Conservation (phyloP, 2,888 invertebrate species). For the Diarsia rubi region DNA sequence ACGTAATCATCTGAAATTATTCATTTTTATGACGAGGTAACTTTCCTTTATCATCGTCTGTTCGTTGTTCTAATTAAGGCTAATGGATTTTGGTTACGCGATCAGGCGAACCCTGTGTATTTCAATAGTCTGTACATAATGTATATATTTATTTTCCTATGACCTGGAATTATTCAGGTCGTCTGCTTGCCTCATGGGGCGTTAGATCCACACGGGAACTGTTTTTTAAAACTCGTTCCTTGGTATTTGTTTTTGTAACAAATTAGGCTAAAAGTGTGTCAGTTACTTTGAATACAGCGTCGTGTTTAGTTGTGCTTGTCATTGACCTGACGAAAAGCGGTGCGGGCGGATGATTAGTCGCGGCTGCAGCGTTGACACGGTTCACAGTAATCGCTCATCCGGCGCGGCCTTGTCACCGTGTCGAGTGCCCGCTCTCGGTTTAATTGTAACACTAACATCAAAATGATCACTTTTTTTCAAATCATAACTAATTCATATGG, state of each 20-base stretch:
- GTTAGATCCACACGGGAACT: constrained; percentile 19
- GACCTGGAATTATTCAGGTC: constrained; percentile 51
- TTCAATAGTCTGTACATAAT: constrained; percentile 30
- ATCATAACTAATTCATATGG: constrained; percentile 2
- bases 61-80: constrained; percentile 65
- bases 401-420: constrained; percentile 81
- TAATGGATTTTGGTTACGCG: constrained; percentile 66
- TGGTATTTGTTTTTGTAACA: constrained; percentile 19
- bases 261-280: constrained; percentile 27
- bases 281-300: constrained; percentile 41
- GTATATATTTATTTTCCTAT: constrained; percentile 41
- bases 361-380: constrained; percentile 84
- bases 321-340: constrained; percentile 78
- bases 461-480: constrained; percentile 19
- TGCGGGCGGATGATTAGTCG: constrained; percentile 81
- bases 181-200: constrained; percentile 35
- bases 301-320: constrained; percentile 73
- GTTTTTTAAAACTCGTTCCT: constrained; percentile 14
- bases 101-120: constrained; percentile 34
- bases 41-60: constrained; percentile 58
- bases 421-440: constrained; percentile 50
- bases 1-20: constrained; percentile 43
- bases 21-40: constrained; percentile 54
- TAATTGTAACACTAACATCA: constrained; percentile 46
- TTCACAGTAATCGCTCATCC: constrained; percentile 86